Evolutionary conservation across 2,113 vertebrate genomes (phyloP).

Genomic region (Phoenicopterus ruber): DNA sequence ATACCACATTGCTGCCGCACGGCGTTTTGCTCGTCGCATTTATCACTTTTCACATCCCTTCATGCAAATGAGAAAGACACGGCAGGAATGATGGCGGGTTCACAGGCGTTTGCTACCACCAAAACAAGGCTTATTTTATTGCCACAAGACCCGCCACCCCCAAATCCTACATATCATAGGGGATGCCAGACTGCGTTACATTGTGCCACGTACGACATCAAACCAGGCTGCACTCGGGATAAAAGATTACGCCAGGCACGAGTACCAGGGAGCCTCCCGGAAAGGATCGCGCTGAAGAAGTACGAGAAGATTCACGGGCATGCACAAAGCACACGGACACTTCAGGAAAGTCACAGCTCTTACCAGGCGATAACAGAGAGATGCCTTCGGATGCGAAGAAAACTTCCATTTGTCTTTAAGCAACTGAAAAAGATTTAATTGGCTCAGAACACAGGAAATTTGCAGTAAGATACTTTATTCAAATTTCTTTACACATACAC

Average conservation of each 20-base stretch:
- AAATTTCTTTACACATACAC: not conserved
- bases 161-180: not conserved
- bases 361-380: not conserved
- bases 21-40: not conserved
- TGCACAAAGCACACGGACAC: not conserved
- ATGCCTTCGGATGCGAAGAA: not conserved
- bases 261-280: not conserved
- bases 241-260: rapidly evolving
- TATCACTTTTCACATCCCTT: not conserved
- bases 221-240: too few species aligned
- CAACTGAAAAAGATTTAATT: not conserved
- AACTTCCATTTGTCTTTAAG: not conserved
- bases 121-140: not conserved
- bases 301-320: not conserved
- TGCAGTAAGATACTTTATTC: not conserved
- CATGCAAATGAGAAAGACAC: not conserved
- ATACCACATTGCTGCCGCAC: rapidly evolving
- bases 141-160: not conserved
- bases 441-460: not conserved
- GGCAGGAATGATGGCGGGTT: not conserved
- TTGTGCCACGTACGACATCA: rapidly evolving
- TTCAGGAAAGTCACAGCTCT: not conserved
- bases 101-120: not conserved
- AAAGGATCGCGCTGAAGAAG: not conserved
- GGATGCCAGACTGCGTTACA: rapidly evolving